Evolutionary conservation across 1,140 invertebrate species (phyloP).

Genomic region (Drosophila bipectinata): DNA sequence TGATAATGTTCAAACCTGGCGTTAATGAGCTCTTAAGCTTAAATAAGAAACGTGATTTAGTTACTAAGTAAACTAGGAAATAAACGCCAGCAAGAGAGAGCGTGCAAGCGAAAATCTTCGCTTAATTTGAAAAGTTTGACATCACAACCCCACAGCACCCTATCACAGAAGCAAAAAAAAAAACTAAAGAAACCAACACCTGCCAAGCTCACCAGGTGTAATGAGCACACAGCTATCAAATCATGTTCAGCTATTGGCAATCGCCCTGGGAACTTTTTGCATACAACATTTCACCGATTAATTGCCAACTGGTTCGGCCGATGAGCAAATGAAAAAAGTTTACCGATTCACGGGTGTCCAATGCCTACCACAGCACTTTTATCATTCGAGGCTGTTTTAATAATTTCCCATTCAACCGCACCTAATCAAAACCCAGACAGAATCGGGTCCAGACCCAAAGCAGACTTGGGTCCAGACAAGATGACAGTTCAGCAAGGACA

Average conservation of each 20-base stretch:
- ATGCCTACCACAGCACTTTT: constrained; percentile 32
- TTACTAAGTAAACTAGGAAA: constrained; percentile 79
- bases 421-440: constrained; percentile 68
- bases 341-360: constrained; percentile 54
- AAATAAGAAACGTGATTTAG: constrained; percentile 83
- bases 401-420: constrained; percentile 63
- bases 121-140: constrained; percentile 81
- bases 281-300: constrained; percentile 67
- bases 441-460: constrained; percentile 14
- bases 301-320: constrained; percentile 58
- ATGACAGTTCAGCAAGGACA: constrained; percentile 36
- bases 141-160: constrained; percentile 36
- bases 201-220: constrained; percentile 52
- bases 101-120: constrained; percentile 62
- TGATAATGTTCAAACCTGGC: constrained; percentile 79
- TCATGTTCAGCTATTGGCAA: constrained; percentile 25
- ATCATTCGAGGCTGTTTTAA: constrained; percentile 38
- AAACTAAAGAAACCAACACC: constrained; percentile 22
- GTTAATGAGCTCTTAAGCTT: constrained; percentile 83
- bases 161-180: constrained; percentile 16
- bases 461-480: constrained; percentile 28
- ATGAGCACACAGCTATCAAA: constrained; percentile 46
- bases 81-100: constrained; percentile 34
- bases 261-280: constrained; percentile 61
- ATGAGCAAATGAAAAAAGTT: constrained; percentile 77